Evolutionary conservation across 2,888 invertebrate genomes (phyloP).

Genomic region (Nipponacmea schrenckii): DNA sequence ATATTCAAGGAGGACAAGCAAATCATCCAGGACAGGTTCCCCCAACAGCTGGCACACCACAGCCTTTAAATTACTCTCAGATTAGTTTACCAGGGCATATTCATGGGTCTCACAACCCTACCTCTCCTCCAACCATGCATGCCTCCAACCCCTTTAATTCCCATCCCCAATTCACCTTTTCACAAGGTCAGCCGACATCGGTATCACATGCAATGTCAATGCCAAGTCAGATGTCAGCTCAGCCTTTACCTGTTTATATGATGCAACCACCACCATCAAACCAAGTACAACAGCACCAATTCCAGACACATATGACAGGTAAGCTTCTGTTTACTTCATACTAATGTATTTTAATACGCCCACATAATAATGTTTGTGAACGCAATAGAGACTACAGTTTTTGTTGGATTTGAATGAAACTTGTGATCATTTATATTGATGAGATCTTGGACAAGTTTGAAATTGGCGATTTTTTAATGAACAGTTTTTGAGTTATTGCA

Average conservation of each 20-base stretch:
- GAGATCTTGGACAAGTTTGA: too few relatives aligned
- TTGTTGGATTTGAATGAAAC: too few relatives aligned
- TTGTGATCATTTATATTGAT: too few relatives aligned
- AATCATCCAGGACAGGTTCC: constrained; percentile 37
- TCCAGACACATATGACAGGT: constrained; percentile 14
- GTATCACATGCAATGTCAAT: constrained; percentile 33
- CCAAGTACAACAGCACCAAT: constrained; percentile 40
- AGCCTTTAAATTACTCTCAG: neutral
- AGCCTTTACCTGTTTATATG: constrained; percentile 44
- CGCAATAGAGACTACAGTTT: too few relatives aligned
- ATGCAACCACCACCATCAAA: constrained; percentile 40
- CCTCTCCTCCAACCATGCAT: constrained; percentile 43
- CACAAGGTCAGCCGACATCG: constrained; percentile 31
- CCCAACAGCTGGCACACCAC: neutral
- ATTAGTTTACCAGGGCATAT: constrained; percentile 40
- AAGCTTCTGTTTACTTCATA: neutral
- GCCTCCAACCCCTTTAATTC: constrained; percentile 29
- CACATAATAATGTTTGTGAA: too few relatives aligned
- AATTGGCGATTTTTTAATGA: too few relatives aligned
- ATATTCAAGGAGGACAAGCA: constrained; percentile 31
- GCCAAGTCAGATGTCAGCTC: constrained; percentile 30
- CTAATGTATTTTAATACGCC: neutral
- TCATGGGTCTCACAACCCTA: constrained; percentile 52
- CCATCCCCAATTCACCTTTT: constrained; percentile 29
- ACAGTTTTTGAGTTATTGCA: too few relatives aligned